These are phyloP conservation scores for Drosophila nebulosa DNA, from an alignment of 1,140 invertebrate species.

Conservation along the genomic window DNA sequence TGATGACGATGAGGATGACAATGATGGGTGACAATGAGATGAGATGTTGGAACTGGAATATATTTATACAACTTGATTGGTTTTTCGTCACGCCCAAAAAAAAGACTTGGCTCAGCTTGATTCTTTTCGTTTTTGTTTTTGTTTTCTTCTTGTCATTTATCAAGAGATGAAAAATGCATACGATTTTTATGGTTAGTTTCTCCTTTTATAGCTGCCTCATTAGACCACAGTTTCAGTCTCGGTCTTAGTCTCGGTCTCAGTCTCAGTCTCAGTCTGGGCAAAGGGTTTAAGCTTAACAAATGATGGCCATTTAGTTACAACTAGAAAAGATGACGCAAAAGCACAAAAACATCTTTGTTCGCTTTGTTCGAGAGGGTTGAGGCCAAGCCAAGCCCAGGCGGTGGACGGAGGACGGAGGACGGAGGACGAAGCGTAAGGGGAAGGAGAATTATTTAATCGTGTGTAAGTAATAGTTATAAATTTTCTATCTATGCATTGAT, in stretches of 20 bases:
- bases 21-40: constrained; percentile 20
- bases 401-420: no score
- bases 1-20: not conserved
- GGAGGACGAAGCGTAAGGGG: no score
- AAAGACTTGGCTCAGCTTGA: not conserved
- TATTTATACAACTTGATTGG: constrained; percentile 67
- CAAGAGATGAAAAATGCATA: constrained; percentile 17
- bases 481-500: constrained; percentile 42
- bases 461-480: constrained; percentile 74
- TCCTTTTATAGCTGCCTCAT: constrained; percentile 55
- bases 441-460: constrained; percentile 61
- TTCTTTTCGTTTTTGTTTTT: constrained; percentile 9
- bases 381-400: not conserved
- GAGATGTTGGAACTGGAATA: constrained; percentile 38
- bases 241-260: constrained; percentile 9
- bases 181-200: not conserved
- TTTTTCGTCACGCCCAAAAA: constrained; percentile 67
- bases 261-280: constrained; percentile 15
- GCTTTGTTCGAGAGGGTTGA: not conserved
- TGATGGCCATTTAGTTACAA: constrained; percentile 49
- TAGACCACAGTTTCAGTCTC: constrained; percentile 33
- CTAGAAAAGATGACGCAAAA: constrained; percentile 8
- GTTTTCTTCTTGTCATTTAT: constrained; percentile 42
- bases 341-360: not conserved
- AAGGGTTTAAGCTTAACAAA: constrained; percentile 70